Percentiles rank a stretch among this genome's conserved stretches.
phyloP scores from a whole-genome alignment of 23 tunicate species.

The Styela plicata region DNA sequence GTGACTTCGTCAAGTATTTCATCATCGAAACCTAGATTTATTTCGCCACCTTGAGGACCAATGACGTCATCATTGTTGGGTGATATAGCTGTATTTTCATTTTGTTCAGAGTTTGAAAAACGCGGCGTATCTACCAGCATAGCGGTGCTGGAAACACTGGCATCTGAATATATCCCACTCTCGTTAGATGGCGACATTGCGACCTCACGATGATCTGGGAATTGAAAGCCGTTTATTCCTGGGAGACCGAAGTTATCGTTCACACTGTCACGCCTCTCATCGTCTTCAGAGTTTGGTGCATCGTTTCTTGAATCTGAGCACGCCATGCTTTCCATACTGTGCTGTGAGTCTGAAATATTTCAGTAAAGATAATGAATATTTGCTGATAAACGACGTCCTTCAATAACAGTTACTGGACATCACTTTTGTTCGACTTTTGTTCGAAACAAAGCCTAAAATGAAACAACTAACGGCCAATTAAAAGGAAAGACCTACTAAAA shows the following conservation, averaged over 20 bases:
- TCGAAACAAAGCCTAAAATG: too few relatives aligned
- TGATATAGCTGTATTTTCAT: neutral
- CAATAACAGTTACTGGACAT: too few relatives aligned
- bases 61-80: neutral
- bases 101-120: neutral
- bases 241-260: conserved; percentile 6
- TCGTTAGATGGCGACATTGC: conserved; percentile 28
- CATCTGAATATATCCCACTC: conserved; percentile 26
- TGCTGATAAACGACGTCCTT: too few relatives aligned
- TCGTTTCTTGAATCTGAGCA: neutral
- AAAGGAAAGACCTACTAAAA: too few relatives aligned
- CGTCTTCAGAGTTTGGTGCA: neutral
- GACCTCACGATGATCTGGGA: neutral
- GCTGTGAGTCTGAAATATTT: neutral
- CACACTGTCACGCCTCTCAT: conserved; percentile 15
- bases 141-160: conserved; percentile 19
- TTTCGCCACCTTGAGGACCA: neutral
- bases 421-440: too few relatives aligned
- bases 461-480: too few relatives aligned
- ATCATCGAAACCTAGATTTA: neutral
- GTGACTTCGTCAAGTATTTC: neutral
- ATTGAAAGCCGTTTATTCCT: neutral
- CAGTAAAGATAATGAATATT: too few relatives aligned
- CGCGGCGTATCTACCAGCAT: neutral
- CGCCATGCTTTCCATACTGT: neutral